phyloP scores from a whole-genome alignment of 2,113 vertebrate species.

The Ranitomeya imitator region DNA sequence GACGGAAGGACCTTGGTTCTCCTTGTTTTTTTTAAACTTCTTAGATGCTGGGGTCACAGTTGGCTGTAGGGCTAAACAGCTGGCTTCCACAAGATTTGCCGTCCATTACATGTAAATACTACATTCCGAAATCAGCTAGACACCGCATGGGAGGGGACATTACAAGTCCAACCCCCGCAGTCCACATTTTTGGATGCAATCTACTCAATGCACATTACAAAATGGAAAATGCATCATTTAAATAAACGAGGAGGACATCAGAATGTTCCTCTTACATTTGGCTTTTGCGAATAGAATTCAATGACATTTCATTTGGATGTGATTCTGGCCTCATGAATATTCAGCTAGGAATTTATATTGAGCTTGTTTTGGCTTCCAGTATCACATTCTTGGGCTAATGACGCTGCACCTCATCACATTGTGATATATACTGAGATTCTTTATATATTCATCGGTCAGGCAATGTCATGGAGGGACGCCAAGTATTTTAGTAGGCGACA shows the following conservation, averaged over 20 bases:
- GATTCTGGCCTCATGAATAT: neutral
- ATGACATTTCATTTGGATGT: neutral
- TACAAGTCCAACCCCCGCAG: too few relatives aligned
- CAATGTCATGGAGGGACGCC: conserved; percentile 48
- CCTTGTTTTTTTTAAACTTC: too few relatives aligned
- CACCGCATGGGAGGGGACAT: too few relatives aligned
- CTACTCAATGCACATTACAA: neutral
- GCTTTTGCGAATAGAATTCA: neutral
- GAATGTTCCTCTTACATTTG: neutral
- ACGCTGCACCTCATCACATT: neutral
- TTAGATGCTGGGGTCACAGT: too few relatives aligned
- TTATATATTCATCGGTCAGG: conserved; percentile 36
- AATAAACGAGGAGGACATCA: neutral
- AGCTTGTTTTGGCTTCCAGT: neutral
- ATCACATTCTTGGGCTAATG: neutral
- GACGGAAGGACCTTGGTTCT: too few relatives aligned
- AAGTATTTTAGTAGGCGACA: conserved; percentile 1
- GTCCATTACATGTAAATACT: too few relatives aligned
- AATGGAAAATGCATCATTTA: neutral
- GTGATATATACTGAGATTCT: neutral
- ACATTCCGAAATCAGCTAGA: too few relatives aligned
- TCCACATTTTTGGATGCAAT: neutral
- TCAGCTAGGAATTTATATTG: too few relatives aligned
- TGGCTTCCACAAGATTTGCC: too few relatives aligned
- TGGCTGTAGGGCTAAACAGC: too few relatives aligned